These are phyloP conservation scores for Tachycineta bicolor DNA, from an alignment of 2,113 vertebrate genomes.

Conservation along the genomic window DNA sequence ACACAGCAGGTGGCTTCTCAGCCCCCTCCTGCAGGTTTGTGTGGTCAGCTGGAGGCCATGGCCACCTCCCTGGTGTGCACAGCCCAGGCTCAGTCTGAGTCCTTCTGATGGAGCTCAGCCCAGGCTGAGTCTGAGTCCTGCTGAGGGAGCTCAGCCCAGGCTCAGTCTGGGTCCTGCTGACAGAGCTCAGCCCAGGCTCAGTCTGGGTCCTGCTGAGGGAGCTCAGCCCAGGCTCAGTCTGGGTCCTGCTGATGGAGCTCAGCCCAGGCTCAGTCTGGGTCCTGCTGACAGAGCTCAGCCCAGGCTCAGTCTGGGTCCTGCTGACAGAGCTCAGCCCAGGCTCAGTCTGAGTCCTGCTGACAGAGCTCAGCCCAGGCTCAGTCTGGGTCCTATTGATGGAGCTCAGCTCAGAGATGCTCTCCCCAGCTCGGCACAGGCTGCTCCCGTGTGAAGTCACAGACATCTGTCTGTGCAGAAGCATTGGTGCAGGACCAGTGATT, in stretches of 20 bases:
- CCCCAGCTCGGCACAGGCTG: neutral
- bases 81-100: accelerated
- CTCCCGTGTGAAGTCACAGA: accelerated
- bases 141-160: accelerated
- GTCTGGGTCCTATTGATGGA: neutral
- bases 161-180: neutral
- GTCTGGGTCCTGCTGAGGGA: neutral
- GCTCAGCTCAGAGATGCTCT: accelerated
- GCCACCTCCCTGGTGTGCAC: neutral
- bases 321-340: accelerated
- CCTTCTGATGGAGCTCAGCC: neutral
- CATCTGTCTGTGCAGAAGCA: accelerated
- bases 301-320: accelerated
- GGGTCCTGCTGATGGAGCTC: neutral
- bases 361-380: neutral
- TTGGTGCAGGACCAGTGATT: accelerated
- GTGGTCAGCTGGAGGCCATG: neutral
- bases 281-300: neutral
- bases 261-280: accelerated
- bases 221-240: accelerated
- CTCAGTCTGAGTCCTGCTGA: neutral
- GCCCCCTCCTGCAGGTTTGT: neutral
- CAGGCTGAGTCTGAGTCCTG: neutral
- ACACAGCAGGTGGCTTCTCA: neutral
- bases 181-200: accelerated